phyloP scores from a whole-genome alignment of 2,888 invertebrate genomes.

The Drosophila infuscata region DNA sequence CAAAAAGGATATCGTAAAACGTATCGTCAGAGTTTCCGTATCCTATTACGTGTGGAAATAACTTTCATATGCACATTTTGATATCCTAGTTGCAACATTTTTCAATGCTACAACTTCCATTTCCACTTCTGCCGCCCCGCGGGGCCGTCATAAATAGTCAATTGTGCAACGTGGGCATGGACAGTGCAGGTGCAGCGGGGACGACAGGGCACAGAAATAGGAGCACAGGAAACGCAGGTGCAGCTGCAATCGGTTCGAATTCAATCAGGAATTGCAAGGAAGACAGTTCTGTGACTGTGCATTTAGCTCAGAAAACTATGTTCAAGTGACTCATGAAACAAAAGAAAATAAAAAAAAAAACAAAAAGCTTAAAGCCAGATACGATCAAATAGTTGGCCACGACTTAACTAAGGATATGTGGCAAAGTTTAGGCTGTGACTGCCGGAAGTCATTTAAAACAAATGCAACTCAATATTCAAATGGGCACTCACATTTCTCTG shows the following conservation, averaged over 20 bases:
- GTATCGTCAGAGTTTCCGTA: slow-evolving; percentile 76
- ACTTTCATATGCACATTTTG: slow-evolving; percentile 80
- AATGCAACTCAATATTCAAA: slow-evolving; percentile 7
- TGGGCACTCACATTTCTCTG: not conserved
- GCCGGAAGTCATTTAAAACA: not conserved
- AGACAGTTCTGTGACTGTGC: slow-evolving; percentile 11
- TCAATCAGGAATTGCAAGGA: slow-evolving; percentile 41
- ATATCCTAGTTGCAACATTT: slow-evolving; percentile 69
- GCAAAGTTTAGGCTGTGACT: not conserved
- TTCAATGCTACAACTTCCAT: slow-evolving; percentile 38
- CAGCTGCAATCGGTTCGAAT: slow-evolving; percentile 37
- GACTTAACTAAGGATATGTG: not conserved
- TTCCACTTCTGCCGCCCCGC: slow-evolving; percentile 13
- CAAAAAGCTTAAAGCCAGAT: not conserved
- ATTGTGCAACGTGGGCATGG: slow-evolving; percentile 29
- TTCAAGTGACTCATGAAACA: not conserved
- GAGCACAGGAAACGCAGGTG: slow-evolving; percentile 38
- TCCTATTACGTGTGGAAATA: slow-evolving; percentile 79
- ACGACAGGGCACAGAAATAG: not conserved
- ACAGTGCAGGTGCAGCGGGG: slow-evolving; percentile 11
- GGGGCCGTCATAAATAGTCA: slow-evolving; percentile 23
- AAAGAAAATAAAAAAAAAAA: not conserved
- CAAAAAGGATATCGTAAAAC: slow-evolving; percentile 73
- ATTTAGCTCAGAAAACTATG: slow-evolving; percentile 6
- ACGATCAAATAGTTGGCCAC: not conserved